These are phyloP conservation scores for Myotis daubentonii DNA, from an alignment of 2,797 vertebrate genomes.

Conservation along the genomic window DNA sequence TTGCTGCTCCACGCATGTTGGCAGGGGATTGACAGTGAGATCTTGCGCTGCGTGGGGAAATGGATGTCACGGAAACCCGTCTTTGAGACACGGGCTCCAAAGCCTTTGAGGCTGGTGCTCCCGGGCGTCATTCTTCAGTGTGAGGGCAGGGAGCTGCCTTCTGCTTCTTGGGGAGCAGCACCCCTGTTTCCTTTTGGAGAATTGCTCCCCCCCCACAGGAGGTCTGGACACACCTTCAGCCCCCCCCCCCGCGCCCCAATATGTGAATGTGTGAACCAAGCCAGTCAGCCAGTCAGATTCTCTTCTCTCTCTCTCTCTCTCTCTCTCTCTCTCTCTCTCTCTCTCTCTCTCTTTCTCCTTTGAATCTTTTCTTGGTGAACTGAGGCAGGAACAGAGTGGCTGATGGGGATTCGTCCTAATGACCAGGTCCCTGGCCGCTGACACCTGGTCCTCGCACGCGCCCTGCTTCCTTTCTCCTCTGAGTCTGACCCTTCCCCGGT, in stretches of 20 bases:
- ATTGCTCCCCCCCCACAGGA: rapidly evolving
- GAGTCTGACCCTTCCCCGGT: background rate
- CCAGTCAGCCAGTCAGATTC: background rate
- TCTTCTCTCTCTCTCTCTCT: background rate
- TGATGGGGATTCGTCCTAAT: rapidly evolving
- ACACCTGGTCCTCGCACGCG: rapidly evolving
- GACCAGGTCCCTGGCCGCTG: background rate
- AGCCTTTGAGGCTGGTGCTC: background rate
- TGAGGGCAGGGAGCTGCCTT: background rate
- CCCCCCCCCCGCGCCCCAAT: rapidly evolving
- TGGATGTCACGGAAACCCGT: background rate
- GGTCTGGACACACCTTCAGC: rapidly evolving
- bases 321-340: too few relatives aligned
- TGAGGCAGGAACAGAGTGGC: background rate
- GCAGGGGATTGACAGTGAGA: background rate
- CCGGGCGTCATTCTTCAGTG: rapidly evolving
- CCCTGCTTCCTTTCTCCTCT: too few relatives aligned
- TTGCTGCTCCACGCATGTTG: background rate
- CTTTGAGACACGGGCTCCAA: rapidly evolving
- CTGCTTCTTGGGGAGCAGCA: background rate
- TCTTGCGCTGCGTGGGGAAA: rapidly evolving
- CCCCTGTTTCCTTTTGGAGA: background rate
- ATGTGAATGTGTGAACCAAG: background rate
- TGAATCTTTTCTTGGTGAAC: background rate
- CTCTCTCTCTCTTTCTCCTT: background rate